These are phyloP conservation scores for Todiramphus chloris DNA, from an alignment of 2,113 vertebrate genomes.

Conservation along the genomic window DNA sequence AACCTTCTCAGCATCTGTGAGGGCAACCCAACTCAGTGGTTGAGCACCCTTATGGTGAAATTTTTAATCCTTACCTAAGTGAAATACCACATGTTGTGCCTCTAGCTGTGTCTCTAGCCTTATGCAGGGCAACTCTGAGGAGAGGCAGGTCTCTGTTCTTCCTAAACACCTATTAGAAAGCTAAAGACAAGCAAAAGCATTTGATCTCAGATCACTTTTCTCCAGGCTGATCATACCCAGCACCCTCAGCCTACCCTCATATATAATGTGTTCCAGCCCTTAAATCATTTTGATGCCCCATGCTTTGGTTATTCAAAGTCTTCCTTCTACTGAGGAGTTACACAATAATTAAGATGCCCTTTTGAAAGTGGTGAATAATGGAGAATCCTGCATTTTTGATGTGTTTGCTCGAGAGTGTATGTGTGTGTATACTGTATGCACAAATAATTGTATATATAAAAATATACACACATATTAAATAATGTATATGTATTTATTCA, in stretches of 20 bases:
- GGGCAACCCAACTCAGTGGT: background rate
- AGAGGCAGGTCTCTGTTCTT: background rate
- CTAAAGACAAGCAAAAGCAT: background rate
- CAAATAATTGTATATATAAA: background rate
- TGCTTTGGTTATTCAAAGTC: background rate
- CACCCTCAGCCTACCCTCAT: background rate
- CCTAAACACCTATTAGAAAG: background rate
- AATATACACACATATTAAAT: background rate
- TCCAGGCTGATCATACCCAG: background rate
- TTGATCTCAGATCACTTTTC: background rate
- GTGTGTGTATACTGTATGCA: background rate
- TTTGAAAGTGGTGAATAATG: background rate
- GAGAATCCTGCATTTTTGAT: background rate
- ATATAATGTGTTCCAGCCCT: background rate
- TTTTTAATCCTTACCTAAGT: background rate
- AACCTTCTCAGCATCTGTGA: background rate
- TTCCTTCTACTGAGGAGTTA: background rate
- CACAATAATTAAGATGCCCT: background rate
- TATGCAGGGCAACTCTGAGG: background rate
- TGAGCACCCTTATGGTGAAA: accelerated
- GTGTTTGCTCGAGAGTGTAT: background rate
- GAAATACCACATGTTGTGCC: background rate
- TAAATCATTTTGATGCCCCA: background rate
- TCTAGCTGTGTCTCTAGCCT: background rate
- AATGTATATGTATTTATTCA: background rate